Conservation (phyloP, 2,797 vertebrate genomes). For the Eulemur rubriventer region DNA sequence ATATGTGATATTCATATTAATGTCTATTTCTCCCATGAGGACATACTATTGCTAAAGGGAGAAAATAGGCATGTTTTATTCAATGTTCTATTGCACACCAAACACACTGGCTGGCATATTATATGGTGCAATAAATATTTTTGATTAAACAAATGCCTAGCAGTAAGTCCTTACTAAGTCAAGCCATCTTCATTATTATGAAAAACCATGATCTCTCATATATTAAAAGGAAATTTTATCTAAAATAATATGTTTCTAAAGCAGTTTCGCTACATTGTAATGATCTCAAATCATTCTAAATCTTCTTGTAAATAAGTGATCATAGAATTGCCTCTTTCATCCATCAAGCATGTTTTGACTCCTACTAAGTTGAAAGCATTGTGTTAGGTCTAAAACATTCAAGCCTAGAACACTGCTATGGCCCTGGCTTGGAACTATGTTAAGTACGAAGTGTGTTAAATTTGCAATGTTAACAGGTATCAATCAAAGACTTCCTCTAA, state of each 20-base stretch:
- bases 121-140: slow-evolving; percentile 20
- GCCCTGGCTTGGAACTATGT: background rate
- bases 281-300: background rate
- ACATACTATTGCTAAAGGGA: background rate
- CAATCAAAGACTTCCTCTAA: background rate
- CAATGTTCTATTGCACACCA: background rate
- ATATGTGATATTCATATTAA: background rate
- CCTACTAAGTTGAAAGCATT: background rate
- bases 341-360: background rate
- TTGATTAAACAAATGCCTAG: background rate
- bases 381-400: background rate
- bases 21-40: background rate
- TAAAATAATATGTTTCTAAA: slow-evolving; percentile 22
- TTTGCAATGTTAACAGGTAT: background rate
- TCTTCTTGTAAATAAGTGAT: background rate
- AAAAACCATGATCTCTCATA: background rate
- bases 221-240: background rate
- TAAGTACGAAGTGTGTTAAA: background rate
- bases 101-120: background rate
- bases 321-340: background rate
- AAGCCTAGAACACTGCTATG: background rate
- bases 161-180: background rate
- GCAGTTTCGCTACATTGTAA: background rate
- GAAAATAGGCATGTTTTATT: background rate
- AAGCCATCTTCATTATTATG: background rate